Conservation (phyloP, 1,140 invertebrate species). For the Parasteatoda tepidariorum region DNA sequence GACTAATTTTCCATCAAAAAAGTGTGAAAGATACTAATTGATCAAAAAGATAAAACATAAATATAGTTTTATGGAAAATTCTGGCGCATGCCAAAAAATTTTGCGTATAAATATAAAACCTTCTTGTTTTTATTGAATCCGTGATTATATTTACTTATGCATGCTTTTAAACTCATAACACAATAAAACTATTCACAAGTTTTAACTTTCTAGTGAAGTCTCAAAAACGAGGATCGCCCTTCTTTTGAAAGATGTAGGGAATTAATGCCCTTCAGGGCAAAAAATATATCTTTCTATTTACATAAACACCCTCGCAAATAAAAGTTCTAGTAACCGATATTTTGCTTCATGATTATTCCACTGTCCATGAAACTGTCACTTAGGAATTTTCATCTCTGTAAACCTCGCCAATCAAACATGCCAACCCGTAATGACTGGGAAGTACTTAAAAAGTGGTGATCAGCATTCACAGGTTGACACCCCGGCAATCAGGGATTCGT, state of each 20-base stretch:
- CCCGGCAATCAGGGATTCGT: not conserved
- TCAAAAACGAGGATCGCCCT: too few relatives aligned
- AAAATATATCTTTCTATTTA: not conserved
- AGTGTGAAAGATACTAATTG: too few relatives aligned
- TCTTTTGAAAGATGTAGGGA: not conserved
- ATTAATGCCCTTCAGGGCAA: not conserved
- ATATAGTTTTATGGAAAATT: too few relatives aligned
- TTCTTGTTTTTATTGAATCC: too few relatives aligned
- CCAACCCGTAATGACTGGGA: not conserved
- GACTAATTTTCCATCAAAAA: too few relatives aligned
- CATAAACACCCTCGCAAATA: not conserved
- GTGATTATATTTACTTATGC: too few relatives aligned
- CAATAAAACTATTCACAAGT: too few relatives aligned
- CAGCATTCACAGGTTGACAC: slow-evolving; percentile 8
- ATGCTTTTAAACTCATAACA: too few relatives aligned
- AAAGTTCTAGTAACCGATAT: not conserved
- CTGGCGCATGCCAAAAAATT: too few relatives aligned
- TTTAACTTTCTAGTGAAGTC: too few relatives aligned
- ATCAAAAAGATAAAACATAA: too few relatives aligned
- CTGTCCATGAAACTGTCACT: not conserved
- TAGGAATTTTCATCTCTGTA: not conserved
- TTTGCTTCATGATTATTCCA: not conserved
- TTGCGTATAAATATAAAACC: too few relatives aligned
- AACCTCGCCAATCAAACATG: slow-evolving; percentile 16
- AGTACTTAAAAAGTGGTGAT: slow-evolving; percentile 3